A percentile compares a stretch with the other conserved stretches of the same genome.
phyloP scores from a whole-genome alignment of 2,888 invertebrate species.

The Rhagium mordax region DNA sequence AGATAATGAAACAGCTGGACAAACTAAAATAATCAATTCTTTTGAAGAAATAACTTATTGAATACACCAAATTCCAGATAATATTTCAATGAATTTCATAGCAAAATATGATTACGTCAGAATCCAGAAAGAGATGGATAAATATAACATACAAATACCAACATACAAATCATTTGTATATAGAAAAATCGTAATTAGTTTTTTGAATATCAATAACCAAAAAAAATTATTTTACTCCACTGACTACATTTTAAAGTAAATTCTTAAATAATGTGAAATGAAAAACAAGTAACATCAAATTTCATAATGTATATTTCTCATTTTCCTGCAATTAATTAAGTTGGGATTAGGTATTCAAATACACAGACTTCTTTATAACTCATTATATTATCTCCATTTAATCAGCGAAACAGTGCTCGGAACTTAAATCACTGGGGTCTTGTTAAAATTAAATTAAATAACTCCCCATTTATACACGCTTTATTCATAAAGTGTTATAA shows the following conservation, averaged over 20 bases:
- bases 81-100: too few species aligned
- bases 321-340: not conserved
- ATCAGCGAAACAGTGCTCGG: not conserved
- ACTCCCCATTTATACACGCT: not conserved
- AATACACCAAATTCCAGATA: too few species aligned
- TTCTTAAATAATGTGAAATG: not conserved
- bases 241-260: not conserved
- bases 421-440: not conserved
- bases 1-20: too few species aligned
- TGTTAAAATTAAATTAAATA: not conserved
- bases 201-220: too few species aligned
- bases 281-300: not conserved
- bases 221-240: too few species aligned
- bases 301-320: not conserved
- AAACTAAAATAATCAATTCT: too few species aligned
- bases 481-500: not conserved
- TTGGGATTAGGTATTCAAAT: not conserved
- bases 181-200: too few species aligned
- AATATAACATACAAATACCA: too few species aligned
- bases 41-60: too few species aligned
- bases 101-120: too few species aligned
- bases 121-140: too few species aligned
- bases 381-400: not conserved
- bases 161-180: too few species aligned
- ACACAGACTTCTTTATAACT: not conserved